A percentile compares a stretch with the other conserved stretches of the same genome.
Conservation (phyloP, 2,113 vertebrate genomes). For the Toxotes chatareus region DNA sequence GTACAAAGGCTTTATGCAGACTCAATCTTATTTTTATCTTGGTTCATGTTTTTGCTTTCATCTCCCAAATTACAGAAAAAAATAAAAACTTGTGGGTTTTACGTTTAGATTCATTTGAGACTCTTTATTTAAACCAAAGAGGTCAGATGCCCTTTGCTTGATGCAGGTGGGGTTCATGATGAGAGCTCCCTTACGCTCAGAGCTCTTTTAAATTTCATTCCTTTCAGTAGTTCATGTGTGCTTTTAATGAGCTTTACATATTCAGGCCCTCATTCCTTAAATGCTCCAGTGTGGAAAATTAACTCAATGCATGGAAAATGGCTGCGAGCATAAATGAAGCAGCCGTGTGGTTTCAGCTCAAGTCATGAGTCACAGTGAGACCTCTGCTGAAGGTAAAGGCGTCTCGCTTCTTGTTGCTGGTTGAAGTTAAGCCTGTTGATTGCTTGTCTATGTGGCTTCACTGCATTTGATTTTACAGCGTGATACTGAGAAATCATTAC, state of each 20-base stretch:
- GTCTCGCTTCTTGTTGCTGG: neutral
- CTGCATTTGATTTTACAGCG: too few relatives aligned
- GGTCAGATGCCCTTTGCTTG: neutral
- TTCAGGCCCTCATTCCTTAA: constrained; percentile 8
- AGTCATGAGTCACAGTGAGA: neutral
- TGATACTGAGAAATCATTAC: too few relatives aligned
- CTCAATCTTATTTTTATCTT: neutral
- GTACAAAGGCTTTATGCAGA: constrained; percentile 20
- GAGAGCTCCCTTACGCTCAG: neutral
- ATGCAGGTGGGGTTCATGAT: neutral
- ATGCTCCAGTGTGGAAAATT: neutral
- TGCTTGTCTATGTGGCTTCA: too few relatives aligned
- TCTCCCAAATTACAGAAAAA: neutral
- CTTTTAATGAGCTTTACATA: constrained; percentile 21
- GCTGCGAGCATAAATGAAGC: constrained; percentile 8
- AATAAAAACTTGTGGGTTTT: neutral
- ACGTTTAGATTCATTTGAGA: neutral
- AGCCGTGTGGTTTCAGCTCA: constrained; percentile 1
- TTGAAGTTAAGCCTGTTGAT: neutral
- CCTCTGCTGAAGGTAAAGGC: constrained; percentile 1
- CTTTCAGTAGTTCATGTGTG: neutral
- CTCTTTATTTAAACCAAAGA: neutral
- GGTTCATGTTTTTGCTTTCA: neutral
- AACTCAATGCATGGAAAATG: neutral
- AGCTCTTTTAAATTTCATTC: neutral